Evolutionary conservation across 2,797 vertebrate species (phyloP), one percentile per base, ranked within the genome.

Genomic region (Ceyx erithaca): DNA sequence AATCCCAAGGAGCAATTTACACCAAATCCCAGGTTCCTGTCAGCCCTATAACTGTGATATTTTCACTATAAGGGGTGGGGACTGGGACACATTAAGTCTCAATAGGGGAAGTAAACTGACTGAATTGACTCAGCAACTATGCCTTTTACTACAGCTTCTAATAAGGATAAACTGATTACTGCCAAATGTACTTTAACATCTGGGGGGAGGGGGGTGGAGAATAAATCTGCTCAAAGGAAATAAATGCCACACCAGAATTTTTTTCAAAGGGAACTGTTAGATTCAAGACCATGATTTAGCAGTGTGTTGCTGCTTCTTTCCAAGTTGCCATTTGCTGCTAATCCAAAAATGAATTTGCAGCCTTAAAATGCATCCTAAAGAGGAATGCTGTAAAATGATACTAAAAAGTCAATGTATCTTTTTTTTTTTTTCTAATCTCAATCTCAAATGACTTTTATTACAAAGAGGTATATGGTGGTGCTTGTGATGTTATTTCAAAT

Each of bases 1-100:
- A 98, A 98, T 97, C 97, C 97, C 97, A 98, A 97, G 98, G 97
- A 97, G 97, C 96, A 97, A 97, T 98, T 98, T 97, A 96, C 96
- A 97, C 95, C 26, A 70, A 97, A 97, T 98, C 98, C 98, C 98
- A 96, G 94, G 97, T 92, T 97, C 98, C 98, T 99, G 98, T 98
- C 98, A 98, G 96, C 96, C 93, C 96, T 97, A 97, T 98, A 99
- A 99, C 98, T 99, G 98, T 98, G 98, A 98, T 98, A 98, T 98
- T 99, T 99, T 98, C 98, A 98, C 98, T 98, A 98, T 98, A 98
- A 98, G 98, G 98, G 98, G 97, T 98, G 98, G 98, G 72, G 98
- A 97, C 96, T 95, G 96, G 97, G 97, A 97, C 94, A 94, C 97
- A 97, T 95, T 96, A 97, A 95, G 90, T 92, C 94, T 98, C 97